These are phyloP conservation scores for Willisornis vidua DNA, from an alignment of 2,113 vertebrate genomes.

Conservation along the genomic window DNA sequence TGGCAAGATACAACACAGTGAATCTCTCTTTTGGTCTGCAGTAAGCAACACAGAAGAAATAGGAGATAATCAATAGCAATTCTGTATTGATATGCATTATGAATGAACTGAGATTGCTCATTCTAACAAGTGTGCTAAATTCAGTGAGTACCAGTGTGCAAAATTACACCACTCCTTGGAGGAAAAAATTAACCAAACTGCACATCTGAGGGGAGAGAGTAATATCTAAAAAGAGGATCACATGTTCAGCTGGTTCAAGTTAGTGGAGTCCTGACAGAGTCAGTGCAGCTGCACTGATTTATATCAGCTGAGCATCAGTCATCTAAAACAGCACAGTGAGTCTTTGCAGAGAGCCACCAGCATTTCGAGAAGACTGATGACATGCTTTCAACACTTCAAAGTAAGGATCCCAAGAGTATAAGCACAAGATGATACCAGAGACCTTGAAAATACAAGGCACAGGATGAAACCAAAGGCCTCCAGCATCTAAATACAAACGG, in stretches of 20 bases:
- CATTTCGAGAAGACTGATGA: not conserved
- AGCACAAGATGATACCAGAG: not conserved
- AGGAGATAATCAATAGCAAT: not conserved
- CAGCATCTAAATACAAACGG: not conserved
- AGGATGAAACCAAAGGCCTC: not conserved
- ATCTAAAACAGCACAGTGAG: not conserved
- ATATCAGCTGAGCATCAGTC: not conserved
- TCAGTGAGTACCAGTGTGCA: not conserved
- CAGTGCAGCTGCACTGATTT: not conserved
- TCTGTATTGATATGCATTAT: not conserved
- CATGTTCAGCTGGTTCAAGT: not conserved
- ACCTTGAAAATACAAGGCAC: not conserved
- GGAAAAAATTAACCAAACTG: not conserved
- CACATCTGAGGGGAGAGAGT: not conserved
- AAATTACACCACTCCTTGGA: not conserved
- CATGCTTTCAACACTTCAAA: not conserved
- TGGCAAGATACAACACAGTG: not conserved
- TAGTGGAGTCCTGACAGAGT: not conserved
- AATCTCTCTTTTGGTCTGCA: not conserved
- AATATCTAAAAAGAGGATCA: not conserved
- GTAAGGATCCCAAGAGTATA: not conserved
- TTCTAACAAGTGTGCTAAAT: not conserved
- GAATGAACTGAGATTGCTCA: not conserved
- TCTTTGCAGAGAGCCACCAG: not conserved
- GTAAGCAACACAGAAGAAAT: not conserved